These are phyloP conservation scores for Sprattus sprattus DNA, from an alignment of 2,113 vertebrate species.

Conservation along the genomic window DNA sequence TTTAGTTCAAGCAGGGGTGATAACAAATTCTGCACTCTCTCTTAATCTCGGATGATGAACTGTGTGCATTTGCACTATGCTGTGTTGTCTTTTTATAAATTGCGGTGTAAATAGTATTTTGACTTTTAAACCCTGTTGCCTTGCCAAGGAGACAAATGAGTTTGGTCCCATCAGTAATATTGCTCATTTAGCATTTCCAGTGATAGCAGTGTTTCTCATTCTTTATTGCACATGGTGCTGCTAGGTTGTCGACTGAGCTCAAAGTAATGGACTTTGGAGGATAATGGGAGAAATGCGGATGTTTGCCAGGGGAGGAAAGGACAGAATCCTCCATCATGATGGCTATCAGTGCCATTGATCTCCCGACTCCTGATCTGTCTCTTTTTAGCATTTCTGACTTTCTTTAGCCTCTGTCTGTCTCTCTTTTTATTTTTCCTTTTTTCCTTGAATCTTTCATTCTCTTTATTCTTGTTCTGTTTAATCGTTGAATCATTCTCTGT, in stretches of 20 bases:
- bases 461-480: neutral
- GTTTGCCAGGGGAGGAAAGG: neutral
- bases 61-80: neutral
- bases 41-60: slow-evolving; percentile 9
- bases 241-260: slow-evolving; percentile 19
- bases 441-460: neutral
- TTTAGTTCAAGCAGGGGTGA: neutral
- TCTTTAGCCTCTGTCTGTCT: neutral
- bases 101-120: neutral
- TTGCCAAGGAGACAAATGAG: slow-evolving; percentile 8
- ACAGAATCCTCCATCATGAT: slow-evolving; percentile 1
- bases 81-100: slow-evolving; percentile 14
- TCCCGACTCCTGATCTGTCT: neutral
- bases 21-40: neutral
- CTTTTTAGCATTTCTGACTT: neutral
- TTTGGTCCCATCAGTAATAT: slow-evolving; percentile 16
- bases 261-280: slow-evolving; percentile 16
- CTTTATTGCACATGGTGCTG: slow-evolving; percentile 5
- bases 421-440: neutral
- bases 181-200: slow-evolving; percentile 24
- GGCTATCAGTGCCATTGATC: slow-evolving; percentile 11
- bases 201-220: neutral
- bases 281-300: neutral
- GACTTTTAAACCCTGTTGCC: slow-evolving; percentile 12
- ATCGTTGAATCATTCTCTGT: neutral